These are phyloP conservation scores for Tympanuchus pallidicinctus DNA, from an alignment of 2,113 vertebrate genomes.

Conservation along the genomic window DNA sequence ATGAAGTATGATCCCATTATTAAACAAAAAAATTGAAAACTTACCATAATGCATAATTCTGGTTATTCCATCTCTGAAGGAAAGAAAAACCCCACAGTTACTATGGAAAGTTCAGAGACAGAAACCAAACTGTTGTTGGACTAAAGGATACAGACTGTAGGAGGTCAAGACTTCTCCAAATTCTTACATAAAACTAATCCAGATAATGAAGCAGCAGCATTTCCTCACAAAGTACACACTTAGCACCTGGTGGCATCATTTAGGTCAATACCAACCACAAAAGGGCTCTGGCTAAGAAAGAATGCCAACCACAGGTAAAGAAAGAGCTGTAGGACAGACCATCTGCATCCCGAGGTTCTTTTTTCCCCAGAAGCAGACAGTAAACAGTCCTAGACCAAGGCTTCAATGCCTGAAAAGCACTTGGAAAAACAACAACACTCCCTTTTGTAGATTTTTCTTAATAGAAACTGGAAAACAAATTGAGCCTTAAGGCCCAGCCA, in stretches of 20 bases:
- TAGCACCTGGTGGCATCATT: background rate
- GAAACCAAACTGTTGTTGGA: background rate
- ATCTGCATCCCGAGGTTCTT: background rate
- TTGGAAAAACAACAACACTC: background rate
- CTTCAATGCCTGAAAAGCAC: background rate
- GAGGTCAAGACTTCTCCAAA: background rate
- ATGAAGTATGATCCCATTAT: background rate
- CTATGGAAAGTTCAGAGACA: background rate
- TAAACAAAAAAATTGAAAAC: background rate
- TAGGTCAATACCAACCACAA: background rate
- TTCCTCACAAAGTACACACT: background rate
- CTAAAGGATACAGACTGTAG: background rate
- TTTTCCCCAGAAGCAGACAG: background rate
- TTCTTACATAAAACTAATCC: background rate
- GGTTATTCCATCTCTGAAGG: background rate
- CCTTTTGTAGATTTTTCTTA: background rate
- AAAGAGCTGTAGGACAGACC: background rate
- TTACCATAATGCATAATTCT: background rate
- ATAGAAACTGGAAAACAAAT: background rate
- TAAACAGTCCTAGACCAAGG: background rate
- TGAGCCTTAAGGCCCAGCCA: background rate
- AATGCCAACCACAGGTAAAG: background rate
- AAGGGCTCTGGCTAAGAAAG: background rate
- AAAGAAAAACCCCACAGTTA: background rate
- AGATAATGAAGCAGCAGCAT: background rate